Conservation (phyloP, 2,888 invertebrate genomes). For the Eucera pruinosa region DNA sequence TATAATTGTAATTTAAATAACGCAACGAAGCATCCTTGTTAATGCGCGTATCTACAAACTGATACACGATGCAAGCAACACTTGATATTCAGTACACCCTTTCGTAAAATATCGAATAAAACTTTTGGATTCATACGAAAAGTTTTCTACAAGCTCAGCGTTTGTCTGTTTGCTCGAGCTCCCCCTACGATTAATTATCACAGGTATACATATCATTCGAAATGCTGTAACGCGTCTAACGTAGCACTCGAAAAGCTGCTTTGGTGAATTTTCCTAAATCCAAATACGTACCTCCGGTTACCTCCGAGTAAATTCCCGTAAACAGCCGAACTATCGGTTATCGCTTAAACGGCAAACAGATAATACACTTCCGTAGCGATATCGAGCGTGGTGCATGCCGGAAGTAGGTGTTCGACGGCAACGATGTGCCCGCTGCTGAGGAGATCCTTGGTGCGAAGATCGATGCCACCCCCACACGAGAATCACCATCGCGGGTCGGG, state of each 20-base stretch:
- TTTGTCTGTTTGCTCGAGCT: neutral
- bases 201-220: no score
- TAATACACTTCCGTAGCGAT: constrained; percentile 68
- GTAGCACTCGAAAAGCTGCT: neutral
- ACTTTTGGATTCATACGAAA: neutral
- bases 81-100: neutral
- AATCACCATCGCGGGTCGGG: constrained; percentile 61
- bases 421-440: constrained; percentile 32
- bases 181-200: no score
- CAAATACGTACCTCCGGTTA: neutral
- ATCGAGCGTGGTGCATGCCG: constrained; percentile 52
- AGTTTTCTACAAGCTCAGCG: no score
- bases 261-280: neutral
- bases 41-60: neutral
- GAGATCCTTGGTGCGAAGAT: constrained; percentile 54
- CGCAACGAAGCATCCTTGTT: neutral
- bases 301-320: constrained; percentile 3
- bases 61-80: neutral
- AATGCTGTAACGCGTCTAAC: no score
- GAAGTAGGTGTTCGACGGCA: constrained; percentile 52
- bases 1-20: neutral
- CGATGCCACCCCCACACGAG: constrained; percentile 64
- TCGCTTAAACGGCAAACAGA: constrained; percentile 65
- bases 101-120: no score
- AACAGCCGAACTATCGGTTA: constrained; percentile 51